Percentiles rank a stretch among this genome's conserved stretches.
phyloP scores from a whole-genome alignment of 2,888 invertebrate genomes.

The Invenusta paracnida region DNA sequence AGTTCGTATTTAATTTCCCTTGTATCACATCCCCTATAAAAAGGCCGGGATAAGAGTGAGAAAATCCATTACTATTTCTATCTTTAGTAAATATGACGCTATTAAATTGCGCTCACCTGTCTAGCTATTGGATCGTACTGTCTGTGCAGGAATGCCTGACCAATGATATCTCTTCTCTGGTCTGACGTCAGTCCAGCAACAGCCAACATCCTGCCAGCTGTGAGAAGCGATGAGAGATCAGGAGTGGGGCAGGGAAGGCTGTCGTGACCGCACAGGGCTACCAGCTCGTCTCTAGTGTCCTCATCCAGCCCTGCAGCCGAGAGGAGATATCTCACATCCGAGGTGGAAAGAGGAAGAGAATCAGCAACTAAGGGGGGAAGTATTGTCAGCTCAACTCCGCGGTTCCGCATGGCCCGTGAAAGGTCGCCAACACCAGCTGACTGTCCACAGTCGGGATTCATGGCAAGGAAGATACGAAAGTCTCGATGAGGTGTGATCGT shows the following conservation, averaged over 20 bases:
- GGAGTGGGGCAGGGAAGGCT: neutral
- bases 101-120: neutral
- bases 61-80: no score
- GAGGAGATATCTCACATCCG: neutral
- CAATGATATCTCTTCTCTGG: neutral
- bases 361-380: neutral
- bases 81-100: neutral
- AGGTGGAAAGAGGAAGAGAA: neutral
- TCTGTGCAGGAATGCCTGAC: neutral
- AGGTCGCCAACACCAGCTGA: slow-evolving; percentile 81
- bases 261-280: neutral
- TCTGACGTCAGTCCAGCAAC: no score
- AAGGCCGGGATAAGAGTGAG: no score
- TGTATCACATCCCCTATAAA: no score
- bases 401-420: slow-evolving; percentile 94
- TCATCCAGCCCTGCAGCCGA: neutral
- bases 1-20: no score
- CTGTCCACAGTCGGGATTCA: slow-evolving; percentile 36
- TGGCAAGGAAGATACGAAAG: slow-evolving; percentile 63
- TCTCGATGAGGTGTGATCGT: slow-evolving; percentile 76
- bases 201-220: neutral
- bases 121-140: neutral
- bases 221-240: neutral
- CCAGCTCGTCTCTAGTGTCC: neutral
- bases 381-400: slow-evolving; percentile 79